Conservation (phyloP, 37 sponge, comb jelly and placozoan genomes). For the Crambe crambe region DNA sequence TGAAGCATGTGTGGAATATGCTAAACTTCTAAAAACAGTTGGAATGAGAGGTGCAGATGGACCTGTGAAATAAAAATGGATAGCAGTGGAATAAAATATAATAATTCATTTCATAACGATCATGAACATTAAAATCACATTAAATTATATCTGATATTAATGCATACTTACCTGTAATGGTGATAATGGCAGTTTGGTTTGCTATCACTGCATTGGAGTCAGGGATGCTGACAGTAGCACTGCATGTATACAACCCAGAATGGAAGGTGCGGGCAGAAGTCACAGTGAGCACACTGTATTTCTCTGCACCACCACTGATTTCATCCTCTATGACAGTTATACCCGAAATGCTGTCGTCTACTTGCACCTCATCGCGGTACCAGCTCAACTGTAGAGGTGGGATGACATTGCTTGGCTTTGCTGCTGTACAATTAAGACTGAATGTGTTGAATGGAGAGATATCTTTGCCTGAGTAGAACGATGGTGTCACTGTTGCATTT, state of each 20-base stretch:
- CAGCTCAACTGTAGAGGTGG: slow-evolving; percentile 19
- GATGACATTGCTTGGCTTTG: not conserved
- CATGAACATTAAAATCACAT: too few species aligned
- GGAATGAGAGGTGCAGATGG: slow-evolving; percentile 7
- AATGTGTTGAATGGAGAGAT: slow-evolving; percentile 1
- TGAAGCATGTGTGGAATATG: not conserved
- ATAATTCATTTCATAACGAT: too few species aligned
- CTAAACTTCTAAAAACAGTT: not conserved
- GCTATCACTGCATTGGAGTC: slow-evolving; percentile 3
- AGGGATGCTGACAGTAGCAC: not conserved
- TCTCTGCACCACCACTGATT: slow-evolving; percentile 1
- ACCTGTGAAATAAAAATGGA: slow-evolving; percentile 1
- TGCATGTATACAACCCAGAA: slow-evolving; percentile 4
- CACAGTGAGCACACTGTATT: not conserved
- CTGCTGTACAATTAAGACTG: slow-evolving; percentile 11
- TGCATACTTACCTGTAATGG: slow-evolving; percentile 8
- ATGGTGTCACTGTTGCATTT: not conserved
- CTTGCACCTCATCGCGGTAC: not conserved
- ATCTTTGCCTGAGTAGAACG: not conserved
- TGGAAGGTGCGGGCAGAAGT: not conserved
- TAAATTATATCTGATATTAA: too few species aligned
- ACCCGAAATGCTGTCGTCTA: slow-evolving; percentile 1
- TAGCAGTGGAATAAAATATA: too few species aligned
- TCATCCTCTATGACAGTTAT: not conserved
- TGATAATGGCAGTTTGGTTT: not conserved